A percentile compares a stretch with the other conserved stretches of the same genome.
Conservation (phyloP, 2,888 invertebrate species). For the Achlya flavicornis region DNA sequence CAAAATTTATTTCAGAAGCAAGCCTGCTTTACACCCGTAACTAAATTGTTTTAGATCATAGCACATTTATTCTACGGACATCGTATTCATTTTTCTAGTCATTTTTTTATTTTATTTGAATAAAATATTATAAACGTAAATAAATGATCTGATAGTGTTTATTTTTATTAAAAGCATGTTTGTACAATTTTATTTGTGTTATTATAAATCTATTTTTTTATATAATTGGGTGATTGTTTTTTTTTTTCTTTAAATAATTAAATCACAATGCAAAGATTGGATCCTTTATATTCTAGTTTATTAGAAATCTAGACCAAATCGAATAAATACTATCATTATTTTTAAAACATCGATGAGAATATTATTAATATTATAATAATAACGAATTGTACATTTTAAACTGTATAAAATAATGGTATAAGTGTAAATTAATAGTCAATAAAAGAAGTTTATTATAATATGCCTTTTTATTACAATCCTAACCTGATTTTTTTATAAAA, state of each 20-base stretch:
- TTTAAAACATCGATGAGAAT: conserved; percentile 30
- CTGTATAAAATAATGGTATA: background rate
- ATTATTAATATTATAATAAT: conserved; percentile 16
- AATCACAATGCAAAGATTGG: background rate
- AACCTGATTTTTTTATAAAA: background rate
- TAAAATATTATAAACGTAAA: too few relatives aligned
- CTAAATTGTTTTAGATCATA: too few relatives aligned
- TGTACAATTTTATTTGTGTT: too few relatives aligned
- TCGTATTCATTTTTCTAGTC: too few relatives aligned
- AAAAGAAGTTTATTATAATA: conserved; percentile 1
- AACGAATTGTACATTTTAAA: conserved; percentile 11
- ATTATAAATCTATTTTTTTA: too few relatives aligned
- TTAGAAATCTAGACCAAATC: conserved; percentile 40
- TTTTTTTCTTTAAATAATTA: background rate
- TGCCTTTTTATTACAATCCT: background rate
- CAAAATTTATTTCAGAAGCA: too few relatives aligned
- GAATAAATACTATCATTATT: conserved; percentile 31
- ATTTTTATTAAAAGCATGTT: too few relatives aligned
- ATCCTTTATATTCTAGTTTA: background rate
- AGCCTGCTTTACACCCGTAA: too few relatives aligned
- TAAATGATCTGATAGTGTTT: too few relatives aligned
- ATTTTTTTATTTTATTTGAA: too few relatives aligned
- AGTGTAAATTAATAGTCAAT: background rate
- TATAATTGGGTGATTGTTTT: background rate
- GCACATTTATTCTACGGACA: too few relatives aligned